Base-by-base conservation (phyloP, 2,113 vertebrate genomes). In the Isurus oxyrinchus region DNA sequence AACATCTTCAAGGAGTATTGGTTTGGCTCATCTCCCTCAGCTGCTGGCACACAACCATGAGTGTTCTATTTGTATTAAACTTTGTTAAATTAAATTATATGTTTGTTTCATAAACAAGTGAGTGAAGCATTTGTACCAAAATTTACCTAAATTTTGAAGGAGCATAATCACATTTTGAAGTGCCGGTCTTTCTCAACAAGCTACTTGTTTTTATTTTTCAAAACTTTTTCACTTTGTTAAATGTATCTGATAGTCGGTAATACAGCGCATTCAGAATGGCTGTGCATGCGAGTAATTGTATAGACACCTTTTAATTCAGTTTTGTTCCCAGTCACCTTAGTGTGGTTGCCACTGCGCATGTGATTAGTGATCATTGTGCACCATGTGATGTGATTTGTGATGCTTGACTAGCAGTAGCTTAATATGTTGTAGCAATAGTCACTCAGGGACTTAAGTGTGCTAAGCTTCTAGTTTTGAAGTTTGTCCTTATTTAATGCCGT, bases 271-370 rank as follows among this genome's bases (percentile, higher is more conserved):
- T 72, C n/a, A 72, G 97, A 96, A 96, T 97, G 97, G 97, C 97
- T 97, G 97, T 98, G 98, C 98, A 98, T 98, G 98, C 5, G 10
- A 72, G n/a, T 95, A 76, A 25, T 35, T 55, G 27, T 53, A 31
- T 72, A 72, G 94, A 59, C 72, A 67, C 25, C 57, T 88, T 57
- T 53, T 35, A 67, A 72, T 72, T 76, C 40, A 16, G 13, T 72
- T 95, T 53, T 95, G 94, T 95, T 95, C 63, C 44, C 44, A 53
- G 40, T 69, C 94, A 95, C 67, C 11, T 63, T 95, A 53, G 66
- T 95, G 19, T 53, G 40, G 94, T 95, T 72, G 67, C 69, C 94
- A 95, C 94, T 35, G 94, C 31, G 94, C 94, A 95, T 95, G 94
- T 72, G 2, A 95, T 27, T 95, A 31, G 67, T 95, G 67, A 72